phyloP scores from a whole-genome alignment of 1,140 invertebrate genomes.

The Pseudachorutes palmiensis region DNA sequence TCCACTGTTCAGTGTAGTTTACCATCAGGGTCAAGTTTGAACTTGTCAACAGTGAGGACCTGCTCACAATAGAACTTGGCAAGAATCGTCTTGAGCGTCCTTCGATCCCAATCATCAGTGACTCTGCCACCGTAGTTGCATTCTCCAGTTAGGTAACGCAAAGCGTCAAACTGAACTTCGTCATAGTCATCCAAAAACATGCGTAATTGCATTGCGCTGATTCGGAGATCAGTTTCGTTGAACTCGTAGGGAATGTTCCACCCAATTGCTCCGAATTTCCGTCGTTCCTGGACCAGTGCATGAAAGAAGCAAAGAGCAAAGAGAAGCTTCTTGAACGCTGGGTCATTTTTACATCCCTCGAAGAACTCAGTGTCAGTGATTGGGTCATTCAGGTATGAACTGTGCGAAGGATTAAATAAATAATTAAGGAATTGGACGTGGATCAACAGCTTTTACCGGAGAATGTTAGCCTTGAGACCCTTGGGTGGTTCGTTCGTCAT shows the following conservation, averaged over 20 bases:
- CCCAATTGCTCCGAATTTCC: slow-evolving; percentile 85
- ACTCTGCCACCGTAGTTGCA: slow-evolving; percentile 95
- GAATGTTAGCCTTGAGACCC: slow-evolving; percentile 61
- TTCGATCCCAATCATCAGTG: slow-evolving; percentile 88
- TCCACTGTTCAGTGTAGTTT: slow-evolving; percentile 14
- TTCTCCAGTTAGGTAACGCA: slow-evolving; percentile 85
- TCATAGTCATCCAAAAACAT: slow-evolving; percentile 81
- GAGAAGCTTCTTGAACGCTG: slow-evolving; percentile 73
- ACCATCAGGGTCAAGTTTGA: slow-evolving; percentile 44
- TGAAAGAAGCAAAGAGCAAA: slow-evolving; percentile 93
- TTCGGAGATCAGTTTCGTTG: slow-evolving; percentile 87
- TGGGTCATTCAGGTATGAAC: slow-evolving; percentile 76
- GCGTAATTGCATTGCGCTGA: slow-evolving; percentile 62
- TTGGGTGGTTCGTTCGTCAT: slow-evolving; percentile 93
- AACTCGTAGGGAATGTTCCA: slow-evolving; percentile 96
- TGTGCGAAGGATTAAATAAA: not conserved
- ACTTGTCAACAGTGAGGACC: slow-evolving; percentile 42
- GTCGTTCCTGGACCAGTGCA: slow-evolving; percentile 78
- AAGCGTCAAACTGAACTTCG: slow-evolving; percentile 77
- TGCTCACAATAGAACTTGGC: slow-evolving; percentile 64
- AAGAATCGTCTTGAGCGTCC: slow-evolving; percentile 74
- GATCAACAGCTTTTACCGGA: slow-evolving; percentile 26
- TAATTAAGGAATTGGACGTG: not conserved
- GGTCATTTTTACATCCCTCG: slow-evolving; percentile 65
- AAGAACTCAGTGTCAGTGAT: slow-evolving; percentile 81